These are phyloP conservation scores for Dolichotis patagonum DNA, from an alignment of 2,113 vertebrate genomes.

Conservation along the genomic window DNA sequence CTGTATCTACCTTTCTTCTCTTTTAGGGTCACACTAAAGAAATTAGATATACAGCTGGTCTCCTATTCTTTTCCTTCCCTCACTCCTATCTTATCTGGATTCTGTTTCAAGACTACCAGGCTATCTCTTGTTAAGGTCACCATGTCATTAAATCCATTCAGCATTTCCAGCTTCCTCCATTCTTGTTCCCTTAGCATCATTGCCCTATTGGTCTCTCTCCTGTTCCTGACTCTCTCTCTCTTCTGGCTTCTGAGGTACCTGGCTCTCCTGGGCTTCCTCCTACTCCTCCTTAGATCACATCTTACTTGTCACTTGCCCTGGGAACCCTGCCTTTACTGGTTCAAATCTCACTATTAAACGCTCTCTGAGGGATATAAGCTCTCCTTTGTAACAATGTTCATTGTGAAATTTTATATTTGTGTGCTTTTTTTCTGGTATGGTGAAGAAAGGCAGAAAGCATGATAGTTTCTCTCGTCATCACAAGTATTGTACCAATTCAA, in stretches of 20 bases:
- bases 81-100: constrained; percentile 56
- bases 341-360: constrained; percentile 37
- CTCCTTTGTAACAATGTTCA: constrained; percentile 42
- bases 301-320: background rate
- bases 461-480: background rate
- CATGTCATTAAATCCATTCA: background rate
- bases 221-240: background rate
- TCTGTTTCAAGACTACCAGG: constrained; percentile 37
- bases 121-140: background rate
- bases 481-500: background rate
- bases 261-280: constrained; percentile 5
- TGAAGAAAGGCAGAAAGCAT: background rate
- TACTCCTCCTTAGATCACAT: background rate
- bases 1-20: background rate
- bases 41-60: background rate
- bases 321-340: background rate
- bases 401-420: constrained; percentile 50
- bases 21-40: background rate
- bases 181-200: constrained; percentile 4
- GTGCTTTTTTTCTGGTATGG: background rate
- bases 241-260: background rate
- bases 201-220: background rate
- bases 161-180: background rate
- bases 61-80: background rate
- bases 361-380: background rate